Evolutionary conservation across 1,140 invertebrate species (phyloP).

Genomic region (Drosophila persimilis): DNA sequence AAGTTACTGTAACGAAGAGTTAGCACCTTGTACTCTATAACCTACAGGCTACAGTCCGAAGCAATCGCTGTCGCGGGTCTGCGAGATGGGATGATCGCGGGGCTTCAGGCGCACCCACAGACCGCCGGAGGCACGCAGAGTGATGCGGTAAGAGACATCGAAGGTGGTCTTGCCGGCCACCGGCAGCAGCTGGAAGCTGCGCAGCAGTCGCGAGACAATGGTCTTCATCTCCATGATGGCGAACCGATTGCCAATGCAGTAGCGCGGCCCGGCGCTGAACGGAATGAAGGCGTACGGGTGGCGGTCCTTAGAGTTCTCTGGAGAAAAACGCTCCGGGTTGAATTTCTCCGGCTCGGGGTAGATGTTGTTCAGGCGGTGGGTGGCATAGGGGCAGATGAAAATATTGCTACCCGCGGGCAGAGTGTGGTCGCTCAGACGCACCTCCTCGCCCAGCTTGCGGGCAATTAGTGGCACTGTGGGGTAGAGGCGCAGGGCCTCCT

Average conservation of each 20-base stretch:
- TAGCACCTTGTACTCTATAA: not conserved
- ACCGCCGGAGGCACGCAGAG: conserved; percentile 84
- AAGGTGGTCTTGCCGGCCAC: conserved; percentile 84
- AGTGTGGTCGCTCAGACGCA: conserved; percentile 83
- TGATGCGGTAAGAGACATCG: conserved; percentile 84
- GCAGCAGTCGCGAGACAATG: conserved; percentile 86
- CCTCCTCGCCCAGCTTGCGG: conserved; percentile 85
- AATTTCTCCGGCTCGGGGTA: conserved; percentile 89
- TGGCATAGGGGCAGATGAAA: conserved; percentile 84
- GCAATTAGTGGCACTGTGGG: conserved; percentile 88
- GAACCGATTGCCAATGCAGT: conserved; percentile 87
- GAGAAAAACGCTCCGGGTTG: conserved; percentile 88
- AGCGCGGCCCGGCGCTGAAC: conserved; percentile 87
- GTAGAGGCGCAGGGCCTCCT: conserved; percentile 86
- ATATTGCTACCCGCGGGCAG: conserved; percentile 83
- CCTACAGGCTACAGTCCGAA: not conserved
- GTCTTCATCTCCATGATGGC: conserved; percentile 89
- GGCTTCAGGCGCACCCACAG: conserved; percentile 84
- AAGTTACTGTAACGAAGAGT: conserved; percentile 69
- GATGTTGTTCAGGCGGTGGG: conserved; percentile 87
- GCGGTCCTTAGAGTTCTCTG: conserved; percentile 84
- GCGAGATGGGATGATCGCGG: conserved; percentile 37
- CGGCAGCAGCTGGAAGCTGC: conserved; percentile 84
- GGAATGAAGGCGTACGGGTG: conserved; percentile 88
- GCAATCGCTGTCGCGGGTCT: conserved; percentile 6